Base-by-base conservation (phyloP, 2,797 vertebrate species). In the Gymnodraco acuticeps region DNA sequence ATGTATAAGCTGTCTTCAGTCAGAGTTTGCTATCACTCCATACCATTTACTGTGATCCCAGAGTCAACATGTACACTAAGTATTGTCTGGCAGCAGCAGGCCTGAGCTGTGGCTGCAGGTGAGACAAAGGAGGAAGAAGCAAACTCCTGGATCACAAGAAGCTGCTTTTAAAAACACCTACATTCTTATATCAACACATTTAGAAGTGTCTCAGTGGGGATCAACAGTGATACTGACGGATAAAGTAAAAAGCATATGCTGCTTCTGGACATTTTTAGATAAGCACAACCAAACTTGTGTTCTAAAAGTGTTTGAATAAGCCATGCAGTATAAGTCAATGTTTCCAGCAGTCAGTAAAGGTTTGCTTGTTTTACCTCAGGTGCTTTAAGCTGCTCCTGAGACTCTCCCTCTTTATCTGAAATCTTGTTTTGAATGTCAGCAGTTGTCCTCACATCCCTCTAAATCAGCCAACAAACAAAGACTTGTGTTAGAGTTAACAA, bases 341-440 rank as follows among this genome's bases (percentile, higher is more conserved):
- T 67, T 41, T 52, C 14, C 41, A 70, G 48, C 59, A 63, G 51
- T 9, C 3, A 43, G 6, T n/a, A 1, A 19, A 9, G 16, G 38
- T n/a, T 41, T 9, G 23, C 16, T 23, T 46, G 45, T 70, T 87
- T 76, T 83, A 94, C 93, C 90, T 91, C 66, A 20, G 74, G 23
- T 80, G 94, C 90, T 84, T 75, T 86, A 82, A 94, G 89, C 58
- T 58, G 90, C 89, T 89, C 91, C 87, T 71, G 80, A 70, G 94
- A 78, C 20, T 93, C 90, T 83, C 87, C 87, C 69, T 89, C 86
- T 73, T 89, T 81, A 81, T 91, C 91, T 76, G 95, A 81, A 77
- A 88, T 80, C 86, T 93, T 94, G 80, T 89, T 95, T 73, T 95
- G 91, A 73, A 82, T 92, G 88, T 95, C 95, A 86, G 92, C 93